Conservation (phyloP, 2,888 invertebrate genomes). For the Rapana venosa region DNA sequence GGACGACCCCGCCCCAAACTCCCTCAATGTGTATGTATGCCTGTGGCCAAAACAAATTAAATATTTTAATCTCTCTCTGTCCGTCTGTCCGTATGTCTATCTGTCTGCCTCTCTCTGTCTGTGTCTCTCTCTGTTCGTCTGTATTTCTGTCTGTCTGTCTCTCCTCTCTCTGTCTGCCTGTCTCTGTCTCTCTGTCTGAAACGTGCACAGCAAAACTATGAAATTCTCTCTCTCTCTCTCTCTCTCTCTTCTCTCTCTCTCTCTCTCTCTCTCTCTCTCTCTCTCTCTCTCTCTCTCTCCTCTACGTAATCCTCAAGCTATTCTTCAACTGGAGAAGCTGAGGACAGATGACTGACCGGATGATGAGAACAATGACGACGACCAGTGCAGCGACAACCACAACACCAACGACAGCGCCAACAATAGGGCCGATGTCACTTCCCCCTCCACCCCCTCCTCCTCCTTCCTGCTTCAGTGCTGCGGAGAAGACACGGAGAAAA, state of each 20-base stretch:
- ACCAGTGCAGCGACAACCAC: background rate
- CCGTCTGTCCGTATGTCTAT: background rate
- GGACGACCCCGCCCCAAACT: no score
- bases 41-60: no score
- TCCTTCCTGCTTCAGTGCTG: background rate
- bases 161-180: no score
- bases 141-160: background rate
- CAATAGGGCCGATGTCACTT: background rate
- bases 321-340: no score
- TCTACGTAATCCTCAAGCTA: no score
- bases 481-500: background rate
- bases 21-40: no score
- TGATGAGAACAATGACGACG: background rate
- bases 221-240: background rate
- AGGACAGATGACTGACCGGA: background rate
- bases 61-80: no score
- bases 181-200: no score
- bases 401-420: background rate
- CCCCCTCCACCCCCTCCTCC: background rate
- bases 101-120: background rate
- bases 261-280: no score
- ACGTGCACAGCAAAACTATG: background rate
- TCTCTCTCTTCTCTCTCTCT: no score
- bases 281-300: no score
- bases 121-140: background rate